Evolutionary conservation across 1,140 invertebrate species (phyloP), one percentile per base, ranked within the genome.

Genomic region (Pinna nobilis): DNA sequence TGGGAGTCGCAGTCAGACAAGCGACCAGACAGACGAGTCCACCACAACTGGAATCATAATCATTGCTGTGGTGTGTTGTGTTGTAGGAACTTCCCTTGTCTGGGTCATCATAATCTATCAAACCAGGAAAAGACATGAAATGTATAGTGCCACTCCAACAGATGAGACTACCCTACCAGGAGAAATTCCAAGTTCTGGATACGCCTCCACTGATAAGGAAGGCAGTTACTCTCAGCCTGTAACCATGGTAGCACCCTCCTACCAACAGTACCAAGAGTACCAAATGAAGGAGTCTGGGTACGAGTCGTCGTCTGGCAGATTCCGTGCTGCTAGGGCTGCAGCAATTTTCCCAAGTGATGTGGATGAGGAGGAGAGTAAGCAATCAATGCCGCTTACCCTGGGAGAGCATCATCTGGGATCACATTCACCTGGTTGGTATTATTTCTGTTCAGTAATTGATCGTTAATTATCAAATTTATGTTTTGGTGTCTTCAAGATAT

Each of bases 91-190:
- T 3, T 97, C 96, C 0, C 91, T 96, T 13, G 92, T 97, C 32
- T 98, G 96, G 96, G 95, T 97, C 13, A 93, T 96, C 6, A 94
- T 97, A 69, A 97, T 97, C 80, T 97, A 97, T 86, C 94, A 96
- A 81, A 95, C 95, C 1, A 89, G 87, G 39, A 87, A 87, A 68
- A 75, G 84, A 28, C 82, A 85, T 53, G 86, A 87, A 65, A 76
- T 86, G 51, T 87, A 87, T 75, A 86, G 83, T 61, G 79, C 86
- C 15, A 86, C 86, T 0, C 85, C 86, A 4, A 86, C 86, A 39
- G 85, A 87, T 74, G 86, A 87, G 51, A 84, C 84, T 4, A 86
- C 86, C 28, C 71, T 87, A 30, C 84, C 86, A 9, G 83, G 80
- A 0, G 86, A 87, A 51, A 76, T 82, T 7, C 80, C 84, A 15